Evolutionary conservation across 2,113 vertebrate species (phyloP).

Genomic region (Oxyura jamaicensis): DNA sequence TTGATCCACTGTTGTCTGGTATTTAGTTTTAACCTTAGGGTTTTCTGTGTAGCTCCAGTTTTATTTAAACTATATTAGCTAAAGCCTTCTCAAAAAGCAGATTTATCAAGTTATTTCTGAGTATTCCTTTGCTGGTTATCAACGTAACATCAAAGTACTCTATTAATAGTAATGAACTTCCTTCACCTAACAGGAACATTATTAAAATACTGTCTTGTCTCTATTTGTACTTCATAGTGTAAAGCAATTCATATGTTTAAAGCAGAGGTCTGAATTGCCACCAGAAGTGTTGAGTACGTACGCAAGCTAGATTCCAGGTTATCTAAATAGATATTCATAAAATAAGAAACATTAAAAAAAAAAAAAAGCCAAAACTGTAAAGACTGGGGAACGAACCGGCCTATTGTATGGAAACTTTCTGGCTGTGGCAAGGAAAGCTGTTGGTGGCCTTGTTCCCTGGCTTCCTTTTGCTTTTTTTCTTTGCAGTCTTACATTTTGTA

Average conservation of each 20-base stretch:
- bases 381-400: background rate
- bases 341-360: background rate
- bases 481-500: background rate
- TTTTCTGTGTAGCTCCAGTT: background rate
- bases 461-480: background rate
- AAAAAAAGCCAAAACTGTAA: background rate
- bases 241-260: background rate
- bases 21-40: background rate
- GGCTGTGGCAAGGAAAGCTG: background rate
- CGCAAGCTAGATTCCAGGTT: background rate
- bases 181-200: background rate
- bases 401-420: background rate
- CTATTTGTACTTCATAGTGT: background rate
- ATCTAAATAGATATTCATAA: background rate
- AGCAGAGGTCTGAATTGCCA: background rate
- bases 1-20: background rate
- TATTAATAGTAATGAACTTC: background rate
- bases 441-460: background rate
- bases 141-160: background rate
- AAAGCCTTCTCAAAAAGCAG: background rate
- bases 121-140: background rate
- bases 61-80: background rate
- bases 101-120: background rate
- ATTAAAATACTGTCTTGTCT: background rate
- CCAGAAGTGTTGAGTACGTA: accelerated